These are phyloP conservation scores for Ethmia dodecea DNA, from an alignment of 2,888 invertebrate genomes.

Conservation along the genomic window DNA sequence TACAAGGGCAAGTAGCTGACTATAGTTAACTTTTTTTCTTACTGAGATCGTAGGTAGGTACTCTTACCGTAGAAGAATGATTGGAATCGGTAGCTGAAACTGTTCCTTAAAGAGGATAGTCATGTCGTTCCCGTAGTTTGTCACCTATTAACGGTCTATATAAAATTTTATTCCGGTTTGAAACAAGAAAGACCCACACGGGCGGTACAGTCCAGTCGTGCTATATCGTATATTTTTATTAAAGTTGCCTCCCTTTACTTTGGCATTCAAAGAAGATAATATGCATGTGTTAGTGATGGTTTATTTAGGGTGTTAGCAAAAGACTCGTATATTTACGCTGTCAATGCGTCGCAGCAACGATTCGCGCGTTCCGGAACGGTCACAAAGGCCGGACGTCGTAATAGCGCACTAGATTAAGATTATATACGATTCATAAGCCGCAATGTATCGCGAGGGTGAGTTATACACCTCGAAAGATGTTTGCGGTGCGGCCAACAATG, in stretches of 20 bases:
- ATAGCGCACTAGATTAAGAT: constrained; percentile 40
- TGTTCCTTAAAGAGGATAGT: constrained; percentile 45
- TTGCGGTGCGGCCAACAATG: constrained; percentile 42
- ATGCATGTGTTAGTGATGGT: constrained; percentile 21
- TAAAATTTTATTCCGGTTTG: constrained; percentile 59
- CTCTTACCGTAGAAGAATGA: constrained; percentile 2
- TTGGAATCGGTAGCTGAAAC: constrained; percentile 28
- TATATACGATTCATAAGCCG: constrained; percentile 39
- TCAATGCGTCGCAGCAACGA: constrained; percentile 20
- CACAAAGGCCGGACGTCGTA: constrained; percentile 26
- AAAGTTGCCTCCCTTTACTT: constrained; percentile 33
- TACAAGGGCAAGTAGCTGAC: too few relatives aligned
- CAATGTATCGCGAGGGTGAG: constrained; percentile 29
- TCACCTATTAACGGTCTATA: constrained; percentile 60
- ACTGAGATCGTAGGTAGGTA: too few relatives aligned
- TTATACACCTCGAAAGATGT: constrained; percentile 40
- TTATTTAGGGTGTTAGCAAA: constrained; percentile 20
- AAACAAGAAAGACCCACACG: constrained; percentile 45
- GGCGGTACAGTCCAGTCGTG: constrained; percentile 43
- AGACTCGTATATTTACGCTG: constrained; percentile 28
- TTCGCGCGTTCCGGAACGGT: constrained; percentile 7
- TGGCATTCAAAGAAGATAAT: constrained; percentile 30
- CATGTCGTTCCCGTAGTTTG: constrained; percentile 54
- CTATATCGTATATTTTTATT: constrained; percentile 42
- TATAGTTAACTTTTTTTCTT: too few relatives aligned